Evolutionary conservation across 2,888 invertebrate species (phyloP).

Genomic region (Phytoseiulus persimilis): DNA sequence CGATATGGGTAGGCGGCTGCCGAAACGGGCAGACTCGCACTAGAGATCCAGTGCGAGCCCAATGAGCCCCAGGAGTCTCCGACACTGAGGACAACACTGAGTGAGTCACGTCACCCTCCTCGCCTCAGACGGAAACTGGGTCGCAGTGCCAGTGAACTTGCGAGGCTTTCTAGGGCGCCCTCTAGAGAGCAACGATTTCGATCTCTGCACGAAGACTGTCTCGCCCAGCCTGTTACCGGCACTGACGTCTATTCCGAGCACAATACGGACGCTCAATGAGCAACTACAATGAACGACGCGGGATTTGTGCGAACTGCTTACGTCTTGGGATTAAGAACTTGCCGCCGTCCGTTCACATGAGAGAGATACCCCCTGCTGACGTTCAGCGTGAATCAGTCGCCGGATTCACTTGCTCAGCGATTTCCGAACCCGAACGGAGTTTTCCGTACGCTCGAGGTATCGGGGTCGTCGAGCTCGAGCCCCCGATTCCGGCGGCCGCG

Average conservation of each 20-base stretch:
- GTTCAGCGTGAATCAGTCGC: background rate
- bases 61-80: no score
- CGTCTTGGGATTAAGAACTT: background rate
- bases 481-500: no score
- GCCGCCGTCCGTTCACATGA: no score
- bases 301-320: background rate
- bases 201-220: background rate
- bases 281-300: background rate
- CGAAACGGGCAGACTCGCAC: no score
- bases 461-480: no score
- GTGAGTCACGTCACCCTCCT: background rate
- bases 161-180: constrained; percentile 12
- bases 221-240: background rate
- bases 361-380: background rate
- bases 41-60: no score
- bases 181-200: background rate
- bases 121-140: constrained; percentile 6
- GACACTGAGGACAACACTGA: background rate
- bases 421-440: no score
- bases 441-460: no score
- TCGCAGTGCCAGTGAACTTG: constrained; percentile 38
- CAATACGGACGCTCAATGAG: background rate
- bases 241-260: background rate
- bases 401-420: background rate
- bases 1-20: no score